These are phyloP conservation scores for Gymnosoma rotundatum DNA, from an alignment of 2,888 invertebrate genomes.

Conservation along the genomic window DNA sequence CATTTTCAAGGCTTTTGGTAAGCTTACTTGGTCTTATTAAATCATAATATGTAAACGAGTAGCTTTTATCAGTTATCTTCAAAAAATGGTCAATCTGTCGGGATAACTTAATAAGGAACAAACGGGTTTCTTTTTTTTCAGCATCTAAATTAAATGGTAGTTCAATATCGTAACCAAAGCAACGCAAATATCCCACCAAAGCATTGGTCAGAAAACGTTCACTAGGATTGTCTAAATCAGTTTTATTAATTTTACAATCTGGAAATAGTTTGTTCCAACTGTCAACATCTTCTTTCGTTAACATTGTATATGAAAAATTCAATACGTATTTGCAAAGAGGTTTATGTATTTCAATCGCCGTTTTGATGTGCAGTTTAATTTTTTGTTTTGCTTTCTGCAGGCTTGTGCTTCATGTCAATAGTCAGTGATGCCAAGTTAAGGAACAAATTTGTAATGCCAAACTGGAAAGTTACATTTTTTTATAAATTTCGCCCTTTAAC, in stretches of 20 bases:
- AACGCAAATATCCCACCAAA: conserved; percentile 75
- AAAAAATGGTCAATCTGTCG: conserved; percentile 78
- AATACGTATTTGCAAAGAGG: too few relatives aligned
- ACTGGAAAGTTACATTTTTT: too few relatives aligned
- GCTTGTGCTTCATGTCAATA: too few relatives aligned
- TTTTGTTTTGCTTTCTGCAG: too few relatives aligned
- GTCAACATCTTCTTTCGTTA: conserved; percentile 73
- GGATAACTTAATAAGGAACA: conserved; percentile 75
- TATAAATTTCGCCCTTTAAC: too few relatives aligned
- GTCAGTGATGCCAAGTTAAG: too few relatives aligned
- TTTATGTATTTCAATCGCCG: too few relatives aligned
- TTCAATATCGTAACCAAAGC: conserved; percentile 77
- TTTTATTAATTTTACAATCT: conserved; percentile 75
- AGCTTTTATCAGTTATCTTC: conserved; percentile 77
- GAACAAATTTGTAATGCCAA: too few relatives aligned
- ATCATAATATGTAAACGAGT: conserved; percentile 77
- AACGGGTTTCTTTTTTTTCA: conserved; percentile 73
- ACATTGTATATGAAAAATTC: conserved; percentile 58
- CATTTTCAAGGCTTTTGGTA: conserved; percentile 66
- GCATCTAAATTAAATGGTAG: conserved; percentile 70
- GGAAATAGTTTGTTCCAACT: conserved; percentile 77
- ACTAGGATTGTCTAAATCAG: conserved; percentile 75
- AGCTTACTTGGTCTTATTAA: conserved; percentile 77
- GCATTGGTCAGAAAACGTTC: conserved; percentile 76
- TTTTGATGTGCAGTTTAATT: too few relatives aligned